A percentile compares a stretch with the other conserved stretches of the same genome.
Evolutionary conservation across 2,797 vertebrate genomes (phyloP).

Genomic region (Nyctalus aviator): DNA sequence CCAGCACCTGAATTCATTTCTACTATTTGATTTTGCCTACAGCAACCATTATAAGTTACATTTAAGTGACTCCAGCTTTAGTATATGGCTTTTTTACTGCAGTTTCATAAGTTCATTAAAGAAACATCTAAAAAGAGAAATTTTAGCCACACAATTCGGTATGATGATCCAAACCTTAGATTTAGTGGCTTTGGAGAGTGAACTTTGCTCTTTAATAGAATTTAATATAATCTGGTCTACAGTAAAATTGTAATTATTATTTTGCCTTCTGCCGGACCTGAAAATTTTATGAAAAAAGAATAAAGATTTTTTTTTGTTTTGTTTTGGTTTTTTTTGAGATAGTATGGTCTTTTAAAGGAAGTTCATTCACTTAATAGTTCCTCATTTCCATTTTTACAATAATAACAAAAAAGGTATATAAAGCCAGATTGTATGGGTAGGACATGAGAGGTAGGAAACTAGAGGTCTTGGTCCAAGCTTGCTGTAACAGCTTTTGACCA

Average conservation of each 20-base stretch:
- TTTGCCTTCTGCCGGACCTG: slow-evolving; percentile 73
- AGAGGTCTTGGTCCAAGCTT: background rate
- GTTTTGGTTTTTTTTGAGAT: slow-evolving; percentile 47
- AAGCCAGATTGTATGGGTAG: background rate
- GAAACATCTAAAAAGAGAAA: slow-evolving; percentile 72
- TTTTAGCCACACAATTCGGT: slow-evolving; percentile 69
- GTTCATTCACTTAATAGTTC: background rate
- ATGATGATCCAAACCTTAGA: slow-evolving; percentile 69
- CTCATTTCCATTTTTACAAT: slow-evolving; percentile 24
- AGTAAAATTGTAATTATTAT: slow-evolving; percentile 78
- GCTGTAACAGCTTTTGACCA: background rate
- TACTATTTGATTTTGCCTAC: slow-evolving; percentile 85
- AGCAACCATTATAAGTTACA: slow-evolving; percentile 79
- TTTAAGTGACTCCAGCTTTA: slow-evolving; percentile 83
- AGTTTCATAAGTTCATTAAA: slow-evolving; percentile 76
- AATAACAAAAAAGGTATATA: background rate
- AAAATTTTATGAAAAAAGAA: slow-evolving; percentile 59
- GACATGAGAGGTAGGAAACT: background rate
- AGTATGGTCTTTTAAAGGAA: background rate
- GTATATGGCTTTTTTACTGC: slow-evolving; percentile 77
- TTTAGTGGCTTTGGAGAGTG: slow-evolving; percentile 57
- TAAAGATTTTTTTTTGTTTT: slow-evolving; percentile 2
- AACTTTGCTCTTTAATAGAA: slow-evolving; percentile 78
- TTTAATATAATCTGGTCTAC: slow-evolving; percentile 69
- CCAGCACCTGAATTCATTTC: slow-evolving; percentile 84